A percentile compares a stretch with the other conserved stretches of the same genome.
phyloP scores from a whole-genome alignment of 2,113 vertebrate genomes.

The Turnix velox region DNA sequence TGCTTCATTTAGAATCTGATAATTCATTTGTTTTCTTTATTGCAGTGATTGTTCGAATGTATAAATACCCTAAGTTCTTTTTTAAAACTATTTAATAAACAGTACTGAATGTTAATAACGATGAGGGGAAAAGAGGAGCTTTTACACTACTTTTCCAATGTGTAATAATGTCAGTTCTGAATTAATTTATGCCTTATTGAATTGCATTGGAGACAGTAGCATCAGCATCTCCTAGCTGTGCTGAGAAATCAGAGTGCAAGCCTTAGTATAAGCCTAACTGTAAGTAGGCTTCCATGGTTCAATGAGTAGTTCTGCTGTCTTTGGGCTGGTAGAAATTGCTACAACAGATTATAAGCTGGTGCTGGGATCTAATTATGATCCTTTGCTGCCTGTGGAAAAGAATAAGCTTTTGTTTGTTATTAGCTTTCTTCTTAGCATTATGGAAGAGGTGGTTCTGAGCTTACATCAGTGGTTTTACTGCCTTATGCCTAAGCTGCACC shows the following conservation, averaged over 20 bases:
- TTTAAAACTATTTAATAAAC: constrained; percentile 73
- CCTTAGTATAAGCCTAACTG: background rate
- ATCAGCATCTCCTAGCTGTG: constrained; percentile 16
- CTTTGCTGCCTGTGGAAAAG: background rate
- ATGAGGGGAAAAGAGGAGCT: constrained; percentile 61
- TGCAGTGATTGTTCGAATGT: constrained; percentile 69
- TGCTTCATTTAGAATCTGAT: constrained; percentile 56
- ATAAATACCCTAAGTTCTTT: constrained; percentile 66
- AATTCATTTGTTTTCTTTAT: constrained; percentile 53
- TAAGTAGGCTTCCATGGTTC: constrained; percentile 1
- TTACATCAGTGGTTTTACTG: background rate
- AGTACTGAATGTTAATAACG: constrained; percentile 59
- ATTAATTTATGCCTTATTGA: constrained; percentile 73
- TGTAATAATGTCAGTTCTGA: constrained; percentile 42
- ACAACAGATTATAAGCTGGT: constrained; percentile 8
- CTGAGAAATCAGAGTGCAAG: constrained; percentile 5
- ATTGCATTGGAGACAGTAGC: constrained; percentile 12
- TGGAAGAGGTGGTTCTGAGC: constrained; percentile 11
- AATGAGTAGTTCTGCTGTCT: constrained; percentile 31
- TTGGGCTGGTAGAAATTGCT: constrained; percentile 31
- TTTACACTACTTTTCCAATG: constrained; percentile 74
- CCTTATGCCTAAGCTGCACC: constrained; percentile 28
- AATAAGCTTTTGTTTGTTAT: background rate
- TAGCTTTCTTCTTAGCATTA: background rate
- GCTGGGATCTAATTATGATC: background rate